phyloP scores from a whole-genome alignment of 2,888 invertebrate species.

The Bhutanitis thaidina region DNA sequence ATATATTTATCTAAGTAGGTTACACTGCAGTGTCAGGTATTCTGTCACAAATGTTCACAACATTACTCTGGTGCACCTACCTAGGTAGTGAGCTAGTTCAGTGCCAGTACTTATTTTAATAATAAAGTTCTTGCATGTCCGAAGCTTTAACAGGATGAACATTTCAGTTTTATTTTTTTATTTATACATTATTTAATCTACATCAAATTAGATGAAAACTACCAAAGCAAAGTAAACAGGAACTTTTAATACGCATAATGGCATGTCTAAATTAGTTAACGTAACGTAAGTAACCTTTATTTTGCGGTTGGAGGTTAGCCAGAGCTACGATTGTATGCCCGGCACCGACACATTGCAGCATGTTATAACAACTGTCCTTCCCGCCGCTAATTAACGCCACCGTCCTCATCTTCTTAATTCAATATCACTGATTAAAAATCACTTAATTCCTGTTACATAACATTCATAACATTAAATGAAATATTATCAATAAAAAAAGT shows the following conservation, averaged over 20 bases:
- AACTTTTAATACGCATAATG: background rate
- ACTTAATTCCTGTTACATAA: conserved; percentile 65
- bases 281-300: conserved; percentile 81
- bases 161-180: no score
- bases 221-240: background rate
- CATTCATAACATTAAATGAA: conserved; percentile 59
- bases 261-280: conserved; percentile 12
- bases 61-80: no score
- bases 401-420: conserved; percentile 85
- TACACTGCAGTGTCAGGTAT: no score
- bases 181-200: no score
- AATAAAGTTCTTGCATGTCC: no score
- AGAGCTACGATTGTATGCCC: conserved; percentile 97
- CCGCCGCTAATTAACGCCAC: conserved; percentile 97
- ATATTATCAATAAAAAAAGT: conserved; percentile 47
- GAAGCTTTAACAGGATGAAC: no score
- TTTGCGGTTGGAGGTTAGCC: conserved; percentile 95
- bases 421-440: conserved; percentile 46
- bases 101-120: no score
- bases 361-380: conserved; percentile 99
- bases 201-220: no score
- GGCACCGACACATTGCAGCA: conserved; percentile 98
- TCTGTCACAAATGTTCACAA: no score
- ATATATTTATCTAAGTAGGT: no score
- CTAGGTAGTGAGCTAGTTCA: no score